A percentile compares a stretch with the other conserved stretches of the same genome.
Conservation (phyloP, 2,797 vertebrate genomes). For the Vireo griseus region DNA sequence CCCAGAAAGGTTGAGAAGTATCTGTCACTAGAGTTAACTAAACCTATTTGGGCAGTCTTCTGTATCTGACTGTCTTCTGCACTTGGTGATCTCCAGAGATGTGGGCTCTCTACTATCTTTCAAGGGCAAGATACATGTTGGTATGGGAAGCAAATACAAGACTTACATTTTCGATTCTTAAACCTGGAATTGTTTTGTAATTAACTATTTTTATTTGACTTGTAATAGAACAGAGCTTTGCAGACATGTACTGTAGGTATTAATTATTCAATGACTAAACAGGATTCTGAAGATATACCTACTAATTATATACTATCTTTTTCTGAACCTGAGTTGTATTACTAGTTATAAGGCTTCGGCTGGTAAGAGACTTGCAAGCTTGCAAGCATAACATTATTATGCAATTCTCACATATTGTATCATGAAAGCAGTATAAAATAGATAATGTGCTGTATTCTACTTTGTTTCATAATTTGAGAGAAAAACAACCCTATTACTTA, state of each 20-base stretch:
- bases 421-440: constrained; percentile 20
- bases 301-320: background rate
- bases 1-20: background rate
- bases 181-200: background rate
- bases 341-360: background rate
- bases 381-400: background rate
- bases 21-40: background rate
- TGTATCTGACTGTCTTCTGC: background rate
- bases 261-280: background rate
- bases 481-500: constrained; percentile 61
- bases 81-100: fast-evolving
- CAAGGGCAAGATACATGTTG: background rate
- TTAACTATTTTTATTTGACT: background rate
- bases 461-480: constrained; percentile 45
- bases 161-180: background rate
- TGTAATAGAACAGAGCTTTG: background rate
- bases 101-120: background rate
- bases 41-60: background rate
- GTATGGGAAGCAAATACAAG: background rate
- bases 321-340: background rate
- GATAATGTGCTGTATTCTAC: background rate
- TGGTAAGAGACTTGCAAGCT: background rate
- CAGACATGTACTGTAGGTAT: background rate
- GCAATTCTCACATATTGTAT: background rate
- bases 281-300: background rate